Base-by-base conservation (phyloP, 2,113 vertebrate species). In the Scatophagus argus region DNA sequence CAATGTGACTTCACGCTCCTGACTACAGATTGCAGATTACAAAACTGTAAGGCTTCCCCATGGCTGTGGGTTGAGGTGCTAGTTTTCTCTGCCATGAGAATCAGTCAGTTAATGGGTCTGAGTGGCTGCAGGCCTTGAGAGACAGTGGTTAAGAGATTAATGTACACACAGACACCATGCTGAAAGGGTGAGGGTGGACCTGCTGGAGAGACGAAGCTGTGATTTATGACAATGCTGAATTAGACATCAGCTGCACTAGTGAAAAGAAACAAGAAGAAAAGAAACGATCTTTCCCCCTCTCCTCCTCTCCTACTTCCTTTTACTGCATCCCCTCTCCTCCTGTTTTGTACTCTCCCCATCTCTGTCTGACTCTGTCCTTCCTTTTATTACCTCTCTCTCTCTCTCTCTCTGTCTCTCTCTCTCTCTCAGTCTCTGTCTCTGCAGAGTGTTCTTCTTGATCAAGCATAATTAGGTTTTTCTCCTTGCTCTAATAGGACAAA, bases 391-490 rank as follows among this genome's bases (percentile, higher is more conserved):
- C 81, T 79, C 74, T 59, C 70, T n/a, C 82, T 81, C 82, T 79
- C 81, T 89, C 83, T 68, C 76, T n/a, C n/a, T n/a, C n/a, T n/a
- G n/a, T n/a, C 81, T 79, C 74, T 59, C 70, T n/a, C 82, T 81
- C 82, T 79, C 81, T 89, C 83, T 68, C 66, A 59, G 49, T 81
- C 82, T 83, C 89, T 82, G 84, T 89, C 88, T 90, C 86, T 11
- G 75, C 91, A 82, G 77, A 91, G 88, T 91, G 90, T 93, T 93
- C 86, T 89, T 90, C 83, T 87, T 92, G 91, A 93, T 93, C 86
- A 89, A 93, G 85, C 87, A 82, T 94, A 95, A 94, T 93, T 91
- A 93, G 92, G 83, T 91, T 93, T 94, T 93, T 93, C 93, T 93
- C 89, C 92, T 94, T 93, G 93, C 87, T 91, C 82, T 92, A 91